These are phyloP conservation scores for Naso thynnoides DNA, from an alignment of 2,797 vertebrate species.

Conservation along the genomic window DNA sequence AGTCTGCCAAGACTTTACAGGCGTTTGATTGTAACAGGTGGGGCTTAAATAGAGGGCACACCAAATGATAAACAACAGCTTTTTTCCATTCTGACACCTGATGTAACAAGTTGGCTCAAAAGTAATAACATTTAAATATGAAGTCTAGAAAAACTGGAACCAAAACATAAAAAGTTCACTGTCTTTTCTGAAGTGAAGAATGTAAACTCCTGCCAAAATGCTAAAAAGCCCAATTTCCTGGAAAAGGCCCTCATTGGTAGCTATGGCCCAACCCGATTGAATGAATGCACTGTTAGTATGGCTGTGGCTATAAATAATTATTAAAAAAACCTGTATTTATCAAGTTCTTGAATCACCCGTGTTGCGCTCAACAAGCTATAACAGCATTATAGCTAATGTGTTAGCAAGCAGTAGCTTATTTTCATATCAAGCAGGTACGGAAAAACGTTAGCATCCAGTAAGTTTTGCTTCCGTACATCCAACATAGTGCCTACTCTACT, in stretches of 20 bases:
- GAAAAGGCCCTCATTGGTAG: not conserved
- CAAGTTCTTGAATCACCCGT: too few relatives aligned
- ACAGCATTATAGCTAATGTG: not conserved
- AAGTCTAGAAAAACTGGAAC: too few relatives aligned
- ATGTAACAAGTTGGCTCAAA: not conserved
- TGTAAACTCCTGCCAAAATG: not conserved
- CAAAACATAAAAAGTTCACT: not conserved
- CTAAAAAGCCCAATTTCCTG: not conserved
- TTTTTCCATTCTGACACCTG: not conserved
- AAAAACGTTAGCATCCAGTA: too few relatives aligned
- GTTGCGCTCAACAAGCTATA: not conserved
- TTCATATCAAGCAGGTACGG: not conserved
- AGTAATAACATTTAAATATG: not conserved
- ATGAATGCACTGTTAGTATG: not conserved
- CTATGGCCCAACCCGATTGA: not conserved
- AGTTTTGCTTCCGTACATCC: too few relatives aligned
- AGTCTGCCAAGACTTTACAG: slow-evolving; percentile 1
- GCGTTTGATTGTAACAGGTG: slow-evolving; percentile 8
- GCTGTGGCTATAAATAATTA: too few relatives aligned
- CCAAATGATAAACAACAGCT: slow-evolving; percentile 31
- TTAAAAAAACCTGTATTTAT: too few relatives aligned
- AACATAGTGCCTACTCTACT: too few relatives aligned
- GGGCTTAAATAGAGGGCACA: not conserved
- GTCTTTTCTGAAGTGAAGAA: not conserved
- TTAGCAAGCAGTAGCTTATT: not conserved